A percentile compares a stretch with the other conserved stretches of the same genome.
Evolutionary conservation across 2,888 invertebrate genomes (phyloP).

Genomic region (Pristionchus japonicus): DNA sequence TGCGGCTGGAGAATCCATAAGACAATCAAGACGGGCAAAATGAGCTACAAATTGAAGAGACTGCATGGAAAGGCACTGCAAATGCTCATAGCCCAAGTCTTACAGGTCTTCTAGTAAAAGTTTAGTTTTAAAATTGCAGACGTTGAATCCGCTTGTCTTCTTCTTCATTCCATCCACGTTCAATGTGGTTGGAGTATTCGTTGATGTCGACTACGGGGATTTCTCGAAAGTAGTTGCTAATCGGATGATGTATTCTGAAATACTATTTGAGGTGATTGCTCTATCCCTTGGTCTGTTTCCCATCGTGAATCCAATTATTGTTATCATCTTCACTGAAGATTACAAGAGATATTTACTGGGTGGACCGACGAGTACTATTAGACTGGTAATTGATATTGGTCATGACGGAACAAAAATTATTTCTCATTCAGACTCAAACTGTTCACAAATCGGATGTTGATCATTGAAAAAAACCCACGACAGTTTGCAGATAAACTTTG

Average conservation of each 20-base stretch:
- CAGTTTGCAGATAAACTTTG: background rate
- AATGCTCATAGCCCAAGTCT: background rate
- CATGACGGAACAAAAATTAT: background rate
- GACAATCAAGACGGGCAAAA: background rate
- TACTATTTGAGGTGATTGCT: background rate
- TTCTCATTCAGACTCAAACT: background rate
- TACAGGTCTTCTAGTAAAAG: background rate
- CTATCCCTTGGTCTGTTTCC: background rate
- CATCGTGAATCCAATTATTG: background rate
- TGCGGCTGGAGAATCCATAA: slow-evolving; percentile 8
- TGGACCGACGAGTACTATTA: background rate
- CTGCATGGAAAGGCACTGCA: background rate
- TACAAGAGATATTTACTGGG: background rate
- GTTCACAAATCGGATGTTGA: background rate
- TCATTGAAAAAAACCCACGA: background rate
- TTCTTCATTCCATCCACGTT: background rate
- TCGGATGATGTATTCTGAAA: no score
- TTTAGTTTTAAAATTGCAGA: background rate
- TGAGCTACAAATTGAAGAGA: background rate
- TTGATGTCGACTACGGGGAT: background rate
- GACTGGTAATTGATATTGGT: background rate
- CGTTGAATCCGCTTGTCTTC: background rate
- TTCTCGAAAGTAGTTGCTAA: background rate
- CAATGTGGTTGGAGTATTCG: background rate
- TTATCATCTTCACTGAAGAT: background rate